A percentile compares a stretch with the other conserved stretches of the same genome.
Conservation (phyloP, 2,888 invertebrate species). For the Drosophila affinis region DNA sequence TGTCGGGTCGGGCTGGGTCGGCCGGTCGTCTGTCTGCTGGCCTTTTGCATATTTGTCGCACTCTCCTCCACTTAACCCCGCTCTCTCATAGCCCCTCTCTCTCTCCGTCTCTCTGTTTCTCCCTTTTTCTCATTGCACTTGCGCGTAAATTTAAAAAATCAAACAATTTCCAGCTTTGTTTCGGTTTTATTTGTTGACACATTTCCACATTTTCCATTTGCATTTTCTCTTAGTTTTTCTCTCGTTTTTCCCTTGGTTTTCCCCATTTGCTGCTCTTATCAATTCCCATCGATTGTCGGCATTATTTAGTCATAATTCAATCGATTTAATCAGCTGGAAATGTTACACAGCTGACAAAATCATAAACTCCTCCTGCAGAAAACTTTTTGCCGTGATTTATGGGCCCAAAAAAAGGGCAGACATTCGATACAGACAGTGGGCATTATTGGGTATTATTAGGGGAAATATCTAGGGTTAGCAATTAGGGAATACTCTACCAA, state of each 20-base stretch:
- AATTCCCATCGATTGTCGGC: slow-evolving; percentile 29
- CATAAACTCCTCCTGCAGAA: slow-evolving; percentile 71
- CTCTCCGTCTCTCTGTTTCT: slow-evolving; percentile 19
- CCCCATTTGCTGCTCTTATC: slow-evolving; percentile 43
- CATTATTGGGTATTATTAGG: not conserved
- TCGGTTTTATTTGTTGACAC: slow-evolving; percentile 48
- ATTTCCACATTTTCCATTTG: slow-evolving; percentile 34
- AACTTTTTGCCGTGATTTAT: slow-evolving; percentile 62
- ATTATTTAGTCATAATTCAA: slow-evolving; percentile 74
- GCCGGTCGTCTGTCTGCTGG: not conserved
- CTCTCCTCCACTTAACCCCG: slow-evolving; percentile 49
- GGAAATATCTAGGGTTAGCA: not conserved
- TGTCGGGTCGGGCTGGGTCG: slow-evolving; percentile 57
- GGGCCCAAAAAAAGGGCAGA: slow-evolving; percentile 27
- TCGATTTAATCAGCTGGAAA: slow-evolving; percentile 77
- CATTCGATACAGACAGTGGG: not conserved
- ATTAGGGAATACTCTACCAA: not conserved
- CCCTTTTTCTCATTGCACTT: slow-evolving; percentile 49
- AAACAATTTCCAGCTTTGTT: not conserved
- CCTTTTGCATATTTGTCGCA: slow-evolving; percentile 75
- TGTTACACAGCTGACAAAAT: slow-evolving; percentile 77
- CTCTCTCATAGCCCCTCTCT: not conserved
- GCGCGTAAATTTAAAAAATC: slow-evolving; percentile 51
- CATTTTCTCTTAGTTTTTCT: slow-evolving; percentile 20
- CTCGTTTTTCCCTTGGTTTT: not conserved